Evolutionary conservation across 1,140 invertebrate species (phyloP), one percentile per base, ranked within the genome.

Genomic region (Gonioctena quinquepunctata): DNA sequence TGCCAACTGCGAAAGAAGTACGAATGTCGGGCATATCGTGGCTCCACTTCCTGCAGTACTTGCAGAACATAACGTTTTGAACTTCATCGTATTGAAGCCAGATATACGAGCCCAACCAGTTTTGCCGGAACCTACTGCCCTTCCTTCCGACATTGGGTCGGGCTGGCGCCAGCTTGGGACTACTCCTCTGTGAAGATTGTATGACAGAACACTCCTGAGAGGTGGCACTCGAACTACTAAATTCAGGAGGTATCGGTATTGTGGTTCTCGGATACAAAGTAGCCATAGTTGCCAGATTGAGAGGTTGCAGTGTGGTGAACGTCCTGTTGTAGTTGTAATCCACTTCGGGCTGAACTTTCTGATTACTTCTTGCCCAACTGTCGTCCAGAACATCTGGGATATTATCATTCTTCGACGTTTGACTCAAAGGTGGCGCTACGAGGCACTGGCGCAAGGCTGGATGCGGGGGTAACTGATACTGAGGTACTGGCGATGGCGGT

Each of bases 1-100:
- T 92, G n/a, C 90, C 90, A 72, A 90, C 88, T 2, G 90, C 89
- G 75, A 92, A 92, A 1, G 90, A 91, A 19, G 90, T 92, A 61
- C 90, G 86, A 77, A 91, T 90, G 63, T 90, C 89, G 13, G 89
- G 89, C 66, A 92, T 84, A 8, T 88, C 87, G 28, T 87, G 85
- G 66, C 89, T 90, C 90, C 90, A 92, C 74, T 90, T 90, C 68
- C 90, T 84, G 77, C 91, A 92, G 69, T 88, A 91, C 73, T 88
- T 90, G 77, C 91, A 92, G 79, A 84, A 92, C 90, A 92, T 92
- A 27, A 88, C 87, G 76, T 92, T 91, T 22, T 84, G 84, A 33
- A 80, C 64, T 78, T 89, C 86, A 68, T 92, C 90, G 71, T 90
- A 92, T 71, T 90, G 86, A 52, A 92, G 77, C 90, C 90, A 92